phyloP scores from a whole-genome alignment of 2,113 vertebrate species.

The Siniperca chuatsi region DNA sequence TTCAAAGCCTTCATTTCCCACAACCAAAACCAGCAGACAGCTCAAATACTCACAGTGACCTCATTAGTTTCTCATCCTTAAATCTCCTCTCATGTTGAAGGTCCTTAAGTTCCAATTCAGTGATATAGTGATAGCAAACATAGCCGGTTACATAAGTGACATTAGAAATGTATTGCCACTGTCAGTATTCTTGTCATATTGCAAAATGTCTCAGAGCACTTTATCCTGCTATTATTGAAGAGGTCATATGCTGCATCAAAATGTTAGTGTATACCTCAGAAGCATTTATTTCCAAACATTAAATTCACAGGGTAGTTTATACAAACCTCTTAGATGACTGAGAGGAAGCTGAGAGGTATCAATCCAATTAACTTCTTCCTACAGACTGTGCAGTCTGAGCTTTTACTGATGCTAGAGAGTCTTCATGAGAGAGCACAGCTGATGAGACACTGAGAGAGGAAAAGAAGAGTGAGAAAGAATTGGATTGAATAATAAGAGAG shows the following conservation, averaged over 20 bases:
- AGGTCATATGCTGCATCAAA: constrained; percentile 2
- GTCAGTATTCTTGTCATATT: not conserved
- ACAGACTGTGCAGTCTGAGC: constrained; percentile 1
- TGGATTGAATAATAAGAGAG: constrained; percentile 21
- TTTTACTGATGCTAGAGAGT: constrained; percentile 4
- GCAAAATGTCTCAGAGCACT: not conserved
- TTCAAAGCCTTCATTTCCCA: not conserved
- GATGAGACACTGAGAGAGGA: not conserved
- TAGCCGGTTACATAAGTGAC: not conserved
- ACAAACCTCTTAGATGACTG: not conserved
- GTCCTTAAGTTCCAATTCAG: not conserved
- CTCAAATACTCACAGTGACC: not conserved
- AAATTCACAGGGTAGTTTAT: not conserved
- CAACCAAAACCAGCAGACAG: not conserved
- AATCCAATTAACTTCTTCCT: constrained; percentile 28
- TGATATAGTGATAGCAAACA: not conserved
- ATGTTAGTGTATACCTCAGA: not conserved
- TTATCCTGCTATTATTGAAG: not conserved
- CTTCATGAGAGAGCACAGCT: constrained; percentile 4
- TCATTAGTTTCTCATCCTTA: not conserved
- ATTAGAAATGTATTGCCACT: not conserved
- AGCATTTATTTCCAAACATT: not conserved
- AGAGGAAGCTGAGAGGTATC: constrained; percentile 16
- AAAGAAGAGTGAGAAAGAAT: not conserved
- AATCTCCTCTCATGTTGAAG: not conserved